A percentile compares a stretch with the other conserved stretches of the same genome.
Evolutionary conservation across 2,888 invertebrate species (phyloP).

Genomic region (Mesorhabditis spiculigera): DNA sequence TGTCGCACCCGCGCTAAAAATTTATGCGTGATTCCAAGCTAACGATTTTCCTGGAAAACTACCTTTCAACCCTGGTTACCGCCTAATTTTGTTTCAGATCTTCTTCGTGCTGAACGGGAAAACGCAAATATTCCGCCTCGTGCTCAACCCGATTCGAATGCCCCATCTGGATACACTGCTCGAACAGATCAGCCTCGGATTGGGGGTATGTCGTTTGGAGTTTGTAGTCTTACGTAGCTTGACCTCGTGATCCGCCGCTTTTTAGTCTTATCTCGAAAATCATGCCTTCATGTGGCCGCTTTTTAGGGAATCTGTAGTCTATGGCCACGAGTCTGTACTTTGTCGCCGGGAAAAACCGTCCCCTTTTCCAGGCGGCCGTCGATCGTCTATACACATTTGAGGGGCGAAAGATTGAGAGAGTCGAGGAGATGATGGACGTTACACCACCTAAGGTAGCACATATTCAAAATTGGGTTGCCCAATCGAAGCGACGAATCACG

Average conservation of each 20-base stretch:
- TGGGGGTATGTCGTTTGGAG: slow-evolving; percentile 21
- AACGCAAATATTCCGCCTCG: slow-evolving; percentile 39
- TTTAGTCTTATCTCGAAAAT: too few species aligned
- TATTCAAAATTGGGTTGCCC: too few species aligned
- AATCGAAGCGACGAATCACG: too few species aligned
- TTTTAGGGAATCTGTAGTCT: too few species aligned
- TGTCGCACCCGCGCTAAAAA: too few species aligned
- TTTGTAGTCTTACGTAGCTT: too few species aligned
- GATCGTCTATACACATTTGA: slow-evolving; percentile 42
- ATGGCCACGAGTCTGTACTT: too few species aligned
- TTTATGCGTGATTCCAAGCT: too few species aligned
- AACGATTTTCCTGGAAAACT: too few species aligned
- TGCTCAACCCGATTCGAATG: slow-evolving; percentile 43
- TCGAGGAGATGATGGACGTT: slow-evolving; percentile 39
- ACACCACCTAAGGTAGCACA: slow-evolving; percentile 31
- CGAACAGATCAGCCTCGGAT: slow-evolving; percentile 42
- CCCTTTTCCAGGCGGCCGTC: slow-evolving; percentile 37
- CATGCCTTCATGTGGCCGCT: too few species aligned
- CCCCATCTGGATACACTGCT: slow-evolving; percentile 44
- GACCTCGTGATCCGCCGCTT: too few species aligned
- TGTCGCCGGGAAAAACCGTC: neutral
- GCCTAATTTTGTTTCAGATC: slow-evolving; percentile 41
- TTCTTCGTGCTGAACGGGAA: slow-evolving; percentile 52
- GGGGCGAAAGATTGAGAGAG: slow-evolving; percentile 34
- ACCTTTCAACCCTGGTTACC: slow-evolving; percentile 44